A percentile compares a stretch with the other conserved stretches of the same genome.
Evolutionary conservation across 1,140 invertebrate genomes (phyloP).

Genomic region (Saxidomus purpurata): DNA sequence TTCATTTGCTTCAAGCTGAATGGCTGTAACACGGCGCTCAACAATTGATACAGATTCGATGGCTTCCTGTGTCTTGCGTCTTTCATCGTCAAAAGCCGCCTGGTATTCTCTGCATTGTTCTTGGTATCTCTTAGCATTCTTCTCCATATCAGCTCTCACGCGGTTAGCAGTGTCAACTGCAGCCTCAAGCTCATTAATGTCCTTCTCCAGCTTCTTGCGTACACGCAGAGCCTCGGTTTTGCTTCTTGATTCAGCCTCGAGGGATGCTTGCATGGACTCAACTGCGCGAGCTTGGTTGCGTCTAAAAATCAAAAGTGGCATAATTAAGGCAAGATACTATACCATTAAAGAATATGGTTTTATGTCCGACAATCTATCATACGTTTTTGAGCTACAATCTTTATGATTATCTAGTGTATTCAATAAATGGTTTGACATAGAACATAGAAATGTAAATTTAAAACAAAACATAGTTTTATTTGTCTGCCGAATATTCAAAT

Average conservation of each 20-base stretch:
- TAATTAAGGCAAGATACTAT: neutral
- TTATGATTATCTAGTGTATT: neutral
- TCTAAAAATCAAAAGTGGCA: constrained; percentile 87
- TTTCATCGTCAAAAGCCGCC: constrained; percentile 98
- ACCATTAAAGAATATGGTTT: neutral
- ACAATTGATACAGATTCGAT: constrained; percentile 98
- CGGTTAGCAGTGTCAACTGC: constrained; percentile 92
- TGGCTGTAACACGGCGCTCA: constrained; percentile 97
- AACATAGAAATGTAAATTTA: too few relatives aligned
- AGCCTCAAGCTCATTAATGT: constrained; percentile 99
- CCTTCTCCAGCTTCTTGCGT: constrained; percentile 99
- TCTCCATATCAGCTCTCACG: constrained; percentile 99
- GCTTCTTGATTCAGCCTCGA: constrained; percentile 99
- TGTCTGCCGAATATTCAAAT: too few relatives aligned
- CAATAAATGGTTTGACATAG: too few relatives aligned
- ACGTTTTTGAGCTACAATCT: neutral
- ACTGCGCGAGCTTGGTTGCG: constrained; percentile 99
- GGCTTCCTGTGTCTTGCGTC: constrained; percentile 97
- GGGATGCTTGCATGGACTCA: constrained; percentile 99
- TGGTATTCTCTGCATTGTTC: constrained; percentile 94
- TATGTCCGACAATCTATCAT: neutral
- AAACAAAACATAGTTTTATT: too few relatives aligned
- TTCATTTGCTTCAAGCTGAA: constrained; percentile 98
- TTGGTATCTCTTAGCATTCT: constrained; percentile 99
- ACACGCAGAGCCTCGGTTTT: constrained; percentile 99